Base-by-base conservation (phyloP, 2,888 invertebrate genomes). In the Hypsopygia costalis region DNA sequence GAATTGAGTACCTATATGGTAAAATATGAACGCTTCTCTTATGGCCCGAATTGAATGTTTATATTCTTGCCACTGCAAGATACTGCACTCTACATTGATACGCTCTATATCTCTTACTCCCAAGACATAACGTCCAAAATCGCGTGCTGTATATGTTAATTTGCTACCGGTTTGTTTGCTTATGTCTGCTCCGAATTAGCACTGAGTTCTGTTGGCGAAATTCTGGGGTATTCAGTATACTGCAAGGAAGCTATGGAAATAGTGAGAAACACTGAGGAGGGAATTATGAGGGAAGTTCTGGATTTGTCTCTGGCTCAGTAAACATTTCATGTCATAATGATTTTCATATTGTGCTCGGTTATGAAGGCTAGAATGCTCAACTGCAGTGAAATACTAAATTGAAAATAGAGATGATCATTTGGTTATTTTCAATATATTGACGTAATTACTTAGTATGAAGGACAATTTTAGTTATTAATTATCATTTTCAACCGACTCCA, bases 171-270 rank as follows among this genome's bases (percentile, higher is more conserved):
- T 50, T 54, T 68, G 61, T 67, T 64, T 67, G 56, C 62, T 58
- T 57, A 60, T 55, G 59, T 55, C 64, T 57, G 59, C 55, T 60
- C 52, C 52, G 59, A 64, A 65, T 69, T 68, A 66, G 64, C 52
- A 46, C 49, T 44, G 52, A 53, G 55, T 58, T 63, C 54, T 49
- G 61, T 51, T 43, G 52, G 54, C 38, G 41, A 41, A 44, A 42
- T 47, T 44, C 47, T 44, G 46, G 45, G 33, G 34, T 55, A 52
- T 61, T 62, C 62, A 50, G 55, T 61, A 62, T 57, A 25, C 12
- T 8, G 32, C 7, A 11, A 25, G 38, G 32, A 39, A 39, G 28
- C 20, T 7, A 4, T 11, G 32, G 27, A 39, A 39, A 33, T 39
- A 39, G 39, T 39, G 25, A 39, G 32, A 22, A 37, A 31, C 31